phyloP scores from a whole-genome alignment of 2,797 vertebrate species.

The Hylomyscus alleni region DNA sequence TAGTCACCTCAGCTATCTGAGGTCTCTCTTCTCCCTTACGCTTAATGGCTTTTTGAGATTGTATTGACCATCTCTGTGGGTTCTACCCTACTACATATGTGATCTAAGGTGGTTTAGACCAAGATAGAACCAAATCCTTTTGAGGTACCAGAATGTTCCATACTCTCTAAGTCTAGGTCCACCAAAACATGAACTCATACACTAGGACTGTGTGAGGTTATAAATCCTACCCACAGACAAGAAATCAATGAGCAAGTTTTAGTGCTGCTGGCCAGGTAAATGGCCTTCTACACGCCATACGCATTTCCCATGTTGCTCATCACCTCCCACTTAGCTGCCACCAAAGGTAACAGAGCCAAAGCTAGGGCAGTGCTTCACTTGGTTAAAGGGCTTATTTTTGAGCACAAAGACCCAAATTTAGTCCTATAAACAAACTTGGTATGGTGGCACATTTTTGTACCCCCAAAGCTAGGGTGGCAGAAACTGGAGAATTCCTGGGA shows the following conservation, averaged over 20 bases:
- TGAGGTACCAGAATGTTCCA: not conserved
- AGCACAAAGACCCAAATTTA: not conserved
- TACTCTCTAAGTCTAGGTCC: not conserved
- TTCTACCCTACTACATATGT: not conserved
- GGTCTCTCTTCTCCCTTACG: not conserved
- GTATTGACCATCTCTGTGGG: fast-evolving
- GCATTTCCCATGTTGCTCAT: not conserved
- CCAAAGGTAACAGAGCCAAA: not conserved
- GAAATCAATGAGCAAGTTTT: not conserved
- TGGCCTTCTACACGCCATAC: not conserved
- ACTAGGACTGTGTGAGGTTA: not conserved
- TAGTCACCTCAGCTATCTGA: not conserved
- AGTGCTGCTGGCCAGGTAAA: not conserved
- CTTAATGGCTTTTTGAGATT: not conserved
- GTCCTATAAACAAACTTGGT: not conserved
- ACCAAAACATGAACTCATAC: not conserved
- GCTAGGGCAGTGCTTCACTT: not conserved
- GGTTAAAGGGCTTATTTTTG: not conserved
- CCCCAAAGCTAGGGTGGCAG: not conserved
- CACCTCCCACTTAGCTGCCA: not conserved
- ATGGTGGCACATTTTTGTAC: not conserved
- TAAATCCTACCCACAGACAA: not conserved
- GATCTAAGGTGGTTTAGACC: fast-evolving
- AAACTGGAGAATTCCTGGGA: not conserved
- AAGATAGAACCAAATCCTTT: not conserved